Evolutionary conservation across 2,797 vertebrate genomes (phyloP).

Genomic region (Galago senegalensis): DNA sequence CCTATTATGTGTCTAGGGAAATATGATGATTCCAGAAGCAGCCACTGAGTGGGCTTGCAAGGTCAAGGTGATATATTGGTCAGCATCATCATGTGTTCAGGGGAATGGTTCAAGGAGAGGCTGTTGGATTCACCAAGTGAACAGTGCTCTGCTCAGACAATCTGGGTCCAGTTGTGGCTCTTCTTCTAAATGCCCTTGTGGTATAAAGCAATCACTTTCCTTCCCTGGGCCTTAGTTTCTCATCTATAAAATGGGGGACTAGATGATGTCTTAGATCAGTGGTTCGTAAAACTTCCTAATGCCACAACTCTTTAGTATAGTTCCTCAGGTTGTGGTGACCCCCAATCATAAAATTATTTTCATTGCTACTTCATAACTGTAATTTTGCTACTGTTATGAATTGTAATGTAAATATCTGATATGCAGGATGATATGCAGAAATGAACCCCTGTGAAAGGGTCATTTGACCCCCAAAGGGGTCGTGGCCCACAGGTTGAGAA

Average conservation of each 20-base stretch:
- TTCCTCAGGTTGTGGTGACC: too few species aligned
- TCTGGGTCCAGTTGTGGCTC: not conserved
- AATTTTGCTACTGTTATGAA: too few species aligned
- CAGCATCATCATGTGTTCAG: not conserved
- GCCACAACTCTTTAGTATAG: too few species aligned
- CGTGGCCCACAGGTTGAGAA: too few species aligned
- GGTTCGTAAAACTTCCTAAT: too few species aligned
- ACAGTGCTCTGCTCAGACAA: not conserved
- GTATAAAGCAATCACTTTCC: not conserved
- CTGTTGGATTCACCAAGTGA: not conserved
- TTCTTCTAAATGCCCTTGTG: not conserved
- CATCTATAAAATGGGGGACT: not conserved
- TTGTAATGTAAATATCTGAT: too few species aligned
- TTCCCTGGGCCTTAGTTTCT: slow-evolving; percentile 31
- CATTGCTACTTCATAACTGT: too few species aligned
- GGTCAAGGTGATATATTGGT: not conserved
- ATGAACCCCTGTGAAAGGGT: too few species aligned
- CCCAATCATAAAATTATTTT: too few species aligned
- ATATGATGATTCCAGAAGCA: not conserved
- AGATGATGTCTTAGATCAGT: not conserved
- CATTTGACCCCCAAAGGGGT: too few species aligned
- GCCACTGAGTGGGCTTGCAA: not conserved
- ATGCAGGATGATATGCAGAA: too few species aligned
- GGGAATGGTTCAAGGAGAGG: not conserved
- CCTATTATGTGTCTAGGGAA: not conserved